A percentile compares a stretch with the other conserved stretches of the same genome.
Evolutionary conservation across 1,140 invertebrate species (phyloP).

Genomic region (Holcopasites calliopsidis): DNA sequence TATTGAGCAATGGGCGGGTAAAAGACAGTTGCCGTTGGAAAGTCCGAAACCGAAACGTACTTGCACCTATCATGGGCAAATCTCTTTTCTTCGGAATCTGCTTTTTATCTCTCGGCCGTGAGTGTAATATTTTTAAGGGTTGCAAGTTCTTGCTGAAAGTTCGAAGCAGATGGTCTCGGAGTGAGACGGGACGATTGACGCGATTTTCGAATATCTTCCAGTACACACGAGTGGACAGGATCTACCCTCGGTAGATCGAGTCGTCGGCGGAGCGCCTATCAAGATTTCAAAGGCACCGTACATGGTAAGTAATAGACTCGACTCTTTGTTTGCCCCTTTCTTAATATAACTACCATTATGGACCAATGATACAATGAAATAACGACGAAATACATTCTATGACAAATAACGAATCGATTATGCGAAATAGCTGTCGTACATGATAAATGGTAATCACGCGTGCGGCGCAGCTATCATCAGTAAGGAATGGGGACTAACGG

Average conservation of each 20-base stretch:
- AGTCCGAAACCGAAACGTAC: not conserved
- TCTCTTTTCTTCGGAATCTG: not conserved
- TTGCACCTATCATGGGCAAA: not conserved
- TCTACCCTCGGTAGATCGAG: slow-evolving; percentile 54
- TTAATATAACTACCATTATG: not conserved
- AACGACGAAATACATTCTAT: not conserved
- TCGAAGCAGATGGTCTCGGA: not conserved
- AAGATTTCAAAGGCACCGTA: slow-evolving; percentile 69
- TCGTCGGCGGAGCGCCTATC: slow-evolving; percentile 69
- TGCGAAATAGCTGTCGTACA: slow-evolving; percentile 68
- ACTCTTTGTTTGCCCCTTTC: not conserved
- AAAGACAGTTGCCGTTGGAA: not conserved
- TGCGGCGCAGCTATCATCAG: slow-evolving; percentile 80
- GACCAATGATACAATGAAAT: not conserved
- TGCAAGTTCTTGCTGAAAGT: no score
- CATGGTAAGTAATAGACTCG: slow-evolving; percentile 61
- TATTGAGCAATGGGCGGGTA: not conserved
- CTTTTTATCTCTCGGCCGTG: slow-evolving; percentile 17
- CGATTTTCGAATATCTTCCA: not conserved
- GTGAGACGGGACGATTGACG: not conserved
- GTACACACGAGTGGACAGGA: not conserved
- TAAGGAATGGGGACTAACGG: slow-evolving; percentile 77
- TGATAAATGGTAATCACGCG: slow-evolving; percentile 57
- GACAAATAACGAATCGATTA: slow-evolving; percentile 12
- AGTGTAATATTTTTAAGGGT: slow-evolving; percentile 25